Percentiles rank a stretch among this genome's conserved stretches.
phyloP scores from a whole-genome alignment of 2,113 vertebrate genomes.

The Myotis yumanensis region DNA sequence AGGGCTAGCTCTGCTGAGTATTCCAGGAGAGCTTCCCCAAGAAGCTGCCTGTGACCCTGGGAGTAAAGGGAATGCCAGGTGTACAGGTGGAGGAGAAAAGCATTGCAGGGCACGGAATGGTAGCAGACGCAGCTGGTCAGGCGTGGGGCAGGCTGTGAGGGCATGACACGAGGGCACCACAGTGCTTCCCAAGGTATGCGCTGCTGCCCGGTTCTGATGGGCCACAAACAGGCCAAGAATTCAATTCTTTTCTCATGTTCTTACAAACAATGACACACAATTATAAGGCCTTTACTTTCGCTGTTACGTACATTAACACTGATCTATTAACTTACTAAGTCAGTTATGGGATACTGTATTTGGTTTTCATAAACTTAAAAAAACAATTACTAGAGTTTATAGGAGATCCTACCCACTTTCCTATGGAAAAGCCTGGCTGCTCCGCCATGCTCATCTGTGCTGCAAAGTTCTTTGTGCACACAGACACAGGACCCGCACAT shows the following conservation, averaged over 20 bases:
- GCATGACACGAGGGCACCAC: fast-evolving
- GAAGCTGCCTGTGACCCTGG: background rate
- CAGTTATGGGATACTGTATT: background rate
- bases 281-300: background rate
- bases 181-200: background rate
- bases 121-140: background rate
- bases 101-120: fast-evolving
- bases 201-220: background rate
- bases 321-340: background rate
- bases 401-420: background rate
- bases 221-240: background rate
- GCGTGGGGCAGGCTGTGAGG: background rate
- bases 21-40: background rate
- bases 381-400: background rate
- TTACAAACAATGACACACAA: background rate
- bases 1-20: background rate
- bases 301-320: background rate
- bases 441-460: background rate
- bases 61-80: background rate
- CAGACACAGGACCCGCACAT: fast-evolving
- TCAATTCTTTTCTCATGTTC: background rate
- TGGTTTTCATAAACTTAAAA: background rate
- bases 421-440: background rate
- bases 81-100: background rate
- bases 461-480: background rate